Evolutionary conservation across 2,797 vertebrate species (phyloP).

Genomic region (Clarias laeviceps): DNA sequence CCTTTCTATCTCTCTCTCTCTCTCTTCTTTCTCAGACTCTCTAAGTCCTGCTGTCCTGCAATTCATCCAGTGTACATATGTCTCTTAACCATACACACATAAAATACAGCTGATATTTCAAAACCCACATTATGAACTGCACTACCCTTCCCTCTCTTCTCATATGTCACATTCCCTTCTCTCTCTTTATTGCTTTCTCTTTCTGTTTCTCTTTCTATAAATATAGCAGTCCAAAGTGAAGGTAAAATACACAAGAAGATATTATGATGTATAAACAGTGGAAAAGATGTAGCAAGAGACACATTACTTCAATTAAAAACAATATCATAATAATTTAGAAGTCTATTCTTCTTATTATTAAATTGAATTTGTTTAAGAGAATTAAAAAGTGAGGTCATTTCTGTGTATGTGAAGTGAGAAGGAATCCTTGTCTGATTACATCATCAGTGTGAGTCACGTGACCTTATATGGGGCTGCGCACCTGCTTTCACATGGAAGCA

Average conservation of each 20-base stretch:
- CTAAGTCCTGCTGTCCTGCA: slow-evolving; percentile 18
- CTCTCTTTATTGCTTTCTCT: slow-evolving; percentile 17
- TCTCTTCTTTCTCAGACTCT: neutral
- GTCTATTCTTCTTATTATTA: no score
- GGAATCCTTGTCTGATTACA: slow-evolving; percentile 70
- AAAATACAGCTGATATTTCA: neutral
- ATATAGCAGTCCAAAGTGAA: no score
- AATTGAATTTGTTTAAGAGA: no score
- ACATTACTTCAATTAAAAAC: no score
- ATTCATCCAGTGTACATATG: slow-evolving; percentile 1
- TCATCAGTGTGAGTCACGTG: slow-evolving; percentile 74
- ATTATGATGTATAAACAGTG: no score
- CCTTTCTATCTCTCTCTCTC: no score
- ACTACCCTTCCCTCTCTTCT: slow-evolving; percentile 29
- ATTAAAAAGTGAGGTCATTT: neutral
- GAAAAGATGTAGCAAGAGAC: no score
- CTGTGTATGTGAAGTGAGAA: slow-evolving; percentile 33
- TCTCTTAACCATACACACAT: slow-evolving; percentile 20
- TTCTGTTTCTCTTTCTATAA: slow-evolving; percentile 21
- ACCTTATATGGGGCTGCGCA: slow-evolving; percentile 69
- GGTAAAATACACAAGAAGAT: no score
- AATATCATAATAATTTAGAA: no score
- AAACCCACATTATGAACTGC: neutral
- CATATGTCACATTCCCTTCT: slow-evolving; percentile 6
- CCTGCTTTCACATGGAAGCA: slow-evolving; percentile 38